Percentiles rank a stretch among this genome's conserved stretches.
These are phyloP conservation scores for Aelia acuminata DNA, from an alignment of 2,888 invertebrate genomes.

Conservation along the genomic window DNA sequence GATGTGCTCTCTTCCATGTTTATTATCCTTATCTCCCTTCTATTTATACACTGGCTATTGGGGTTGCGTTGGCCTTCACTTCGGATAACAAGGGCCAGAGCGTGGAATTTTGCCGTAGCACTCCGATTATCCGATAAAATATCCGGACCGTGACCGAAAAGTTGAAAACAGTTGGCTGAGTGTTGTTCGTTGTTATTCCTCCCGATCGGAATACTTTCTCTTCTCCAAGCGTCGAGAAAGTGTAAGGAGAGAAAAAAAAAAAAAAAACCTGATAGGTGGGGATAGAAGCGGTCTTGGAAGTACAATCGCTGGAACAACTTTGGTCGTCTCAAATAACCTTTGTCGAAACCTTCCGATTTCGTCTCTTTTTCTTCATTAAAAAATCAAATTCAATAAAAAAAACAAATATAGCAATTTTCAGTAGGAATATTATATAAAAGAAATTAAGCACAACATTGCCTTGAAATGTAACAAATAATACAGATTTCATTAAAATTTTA, in stretches of 20 bases:
- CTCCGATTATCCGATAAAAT: not conserved
- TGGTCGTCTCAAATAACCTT: not conserved
- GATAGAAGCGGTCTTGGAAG: not conserved
- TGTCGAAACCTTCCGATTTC: not conserved
- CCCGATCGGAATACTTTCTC: not conserved
- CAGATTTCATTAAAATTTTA: too few species aligned
- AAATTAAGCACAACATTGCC: too few species aligned
- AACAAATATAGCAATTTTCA: not conserved
- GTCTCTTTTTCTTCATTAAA: too few species aligned
- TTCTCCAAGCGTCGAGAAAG: slow-evolving; percentile 2
- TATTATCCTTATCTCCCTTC: not conserved
- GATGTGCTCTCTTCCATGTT: not conserved
- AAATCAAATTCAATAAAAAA: not conserved
- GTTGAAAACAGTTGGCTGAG: not conserved
- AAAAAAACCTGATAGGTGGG: not conserved
- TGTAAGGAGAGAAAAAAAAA: slow-evolving; percentile 16
- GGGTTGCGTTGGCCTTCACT: not conserved
- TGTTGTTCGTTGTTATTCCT: not conserved
- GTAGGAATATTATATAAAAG: not conserved
- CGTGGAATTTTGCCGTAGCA: not conserved
- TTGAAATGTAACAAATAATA: too few species aligned
- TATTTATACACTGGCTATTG: slow-evolving; percentile 10
- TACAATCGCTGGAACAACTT: not conserved
- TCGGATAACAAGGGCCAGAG: not conserved
- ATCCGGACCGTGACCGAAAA: not conserved